Evolutionary conservation across 2,888 invertebrate species (phyloP).

Genomic region (Eugnorisma glareosa): DNA sequence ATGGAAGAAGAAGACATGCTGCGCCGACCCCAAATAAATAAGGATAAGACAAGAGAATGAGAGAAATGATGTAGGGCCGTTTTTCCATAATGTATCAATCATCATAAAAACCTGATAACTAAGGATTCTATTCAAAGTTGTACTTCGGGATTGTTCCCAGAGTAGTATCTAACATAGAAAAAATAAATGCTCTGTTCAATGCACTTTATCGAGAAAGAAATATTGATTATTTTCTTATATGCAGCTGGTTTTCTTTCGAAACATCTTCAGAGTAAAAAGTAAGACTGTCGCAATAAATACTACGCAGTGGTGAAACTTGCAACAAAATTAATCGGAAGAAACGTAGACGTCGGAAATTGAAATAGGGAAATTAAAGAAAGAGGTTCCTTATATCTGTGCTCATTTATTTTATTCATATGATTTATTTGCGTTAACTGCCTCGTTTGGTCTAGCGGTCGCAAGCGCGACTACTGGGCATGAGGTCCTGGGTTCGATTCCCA

Average conservation of each 20-base stretch:
- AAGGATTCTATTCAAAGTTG: background rate
- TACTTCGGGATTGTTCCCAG: background rate
- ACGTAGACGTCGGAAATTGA: conserved; percentile 25
- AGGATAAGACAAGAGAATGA: too few relatives aligned
- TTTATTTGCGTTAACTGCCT: background rate
- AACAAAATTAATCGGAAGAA: background rate
- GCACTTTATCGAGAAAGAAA: background rate
- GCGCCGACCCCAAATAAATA: too few relatives aligned
- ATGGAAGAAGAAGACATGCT: too few relatives aligned
- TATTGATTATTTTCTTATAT: background rate
- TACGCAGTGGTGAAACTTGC: background rate
- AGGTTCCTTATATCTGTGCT: background rate
- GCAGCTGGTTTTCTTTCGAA: background rate
- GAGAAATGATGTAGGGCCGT: too few relatives aligned
- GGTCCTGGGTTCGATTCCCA: background rate
- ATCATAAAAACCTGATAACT: background rate
- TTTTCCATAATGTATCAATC: background rate
- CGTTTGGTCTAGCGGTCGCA: background rate
- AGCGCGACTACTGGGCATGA: background rate
- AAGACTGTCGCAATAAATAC: background rate
- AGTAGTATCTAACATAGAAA: background rate
- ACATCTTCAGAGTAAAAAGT: background rate
- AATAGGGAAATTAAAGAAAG: conserved; percentile 3
- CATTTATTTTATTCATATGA: background rate
- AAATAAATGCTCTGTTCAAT: background rate